A percentile compares a stretch with the other conserved stretches of the same genome.
phyloP scores from a whole-genome alignment of 2,888 invertebrate genomes.

The Drosophila heteroneura region DNA sequence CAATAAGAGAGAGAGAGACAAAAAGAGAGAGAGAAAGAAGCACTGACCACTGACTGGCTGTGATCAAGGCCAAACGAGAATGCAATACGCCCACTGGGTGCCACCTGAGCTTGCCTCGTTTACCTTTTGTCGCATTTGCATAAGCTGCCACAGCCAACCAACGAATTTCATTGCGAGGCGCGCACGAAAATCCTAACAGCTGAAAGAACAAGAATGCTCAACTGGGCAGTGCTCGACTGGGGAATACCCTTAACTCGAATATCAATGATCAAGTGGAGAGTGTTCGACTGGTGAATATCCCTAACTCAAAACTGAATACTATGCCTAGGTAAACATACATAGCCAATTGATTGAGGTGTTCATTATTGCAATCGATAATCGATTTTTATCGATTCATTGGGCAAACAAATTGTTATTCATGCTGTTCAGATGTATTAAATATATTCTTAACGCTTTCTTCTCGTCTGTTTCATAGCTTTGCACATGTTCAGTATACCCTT shows the following conservation, averaged over 20 bases:
- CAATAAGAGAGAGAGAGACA: neutral
- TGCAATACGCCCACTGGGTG: slow-evolving; percentile 7
- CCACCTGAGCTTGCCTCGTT: slow-evolving; percentile 23
- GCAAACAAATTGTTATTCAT: neutral
- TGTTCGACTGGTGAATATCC: neutral
- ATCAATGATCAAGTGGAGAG: neutral
- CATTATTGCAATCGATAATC: neutral
- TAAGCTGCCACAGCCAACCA: slow-evolving; percentile 19
- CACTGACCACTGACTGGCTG: slow-evolving; percentile 11
- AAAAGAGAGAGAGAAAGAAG: neutral
- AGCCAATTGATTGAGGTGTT: neutral
- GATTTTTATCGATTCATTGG: neutral
- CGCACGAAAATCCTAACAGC: slow-evolving; percentile 11
- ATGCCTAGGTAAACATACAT: neutral
- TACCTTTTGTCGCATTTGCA: slow-evolving; percentile 44
- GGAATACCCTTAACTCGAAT: neutral
- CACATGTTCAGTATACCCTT: neutral
- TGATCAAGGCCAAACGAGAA: slow-evolving; percentile 47
- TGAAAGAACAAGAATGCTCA: neutral
- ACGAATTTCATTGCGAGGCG: slow-evolving; percentile 28
- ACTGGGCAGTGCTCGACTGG: neutral
- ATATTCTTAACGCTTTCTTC: neutral
- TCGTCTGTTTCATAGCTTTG: neutral
- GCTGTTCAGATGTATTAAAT: too few relatives aligned
- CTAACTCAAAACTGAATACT: neutral